These are phyloP conservation scores for Phoebastria nigripes DNA, from an alignment of 2,797 vertebrate species.

Conservation along the genomic window DNA sequence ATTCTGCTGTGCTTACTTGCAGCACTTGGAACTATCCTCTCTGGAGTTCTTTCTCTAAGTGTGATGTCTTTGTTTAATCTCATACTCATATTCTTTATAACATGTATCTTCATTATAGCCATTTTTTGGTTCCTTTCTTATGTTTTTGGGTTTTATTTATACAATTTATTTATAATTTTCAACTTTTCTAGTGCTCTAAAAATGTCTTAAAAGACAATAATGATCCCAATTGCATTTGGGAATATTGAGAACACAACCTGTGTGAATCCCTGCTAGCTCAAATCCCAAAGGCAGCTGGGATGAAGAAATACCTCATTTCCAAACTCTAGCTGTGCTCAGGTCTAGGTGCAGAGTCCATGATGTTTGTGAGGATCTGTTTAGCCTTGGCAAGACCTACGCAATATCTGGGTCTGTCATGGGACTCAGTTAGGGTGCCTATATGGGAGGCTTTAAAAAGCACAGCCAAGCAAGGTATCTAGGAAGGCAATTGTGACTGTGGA, in stretches of 20 bases:
- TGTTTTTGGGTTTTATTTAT: background rate
- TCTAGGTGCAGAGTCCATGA: background rate
- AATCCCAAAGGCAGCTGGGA: background rate
- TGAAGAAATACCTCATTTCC: background rate
- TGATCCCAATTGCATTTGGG: background rate
- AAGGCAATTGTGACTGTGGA: background rate
- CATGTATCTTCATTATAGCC: background rate
- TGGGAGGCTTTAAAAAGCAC: background rate
- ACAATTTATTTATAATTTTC: background rate
- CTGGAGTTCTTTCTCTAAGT: background rate
- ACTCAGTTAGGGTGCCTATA: background rate
- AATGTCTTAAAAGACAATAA: background rate
- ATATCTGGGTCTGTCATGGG: background rate
- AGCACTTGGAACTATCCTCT: background rate
- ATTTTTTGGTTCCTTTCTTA: background rate
- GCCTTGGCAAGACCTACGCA: background rate
- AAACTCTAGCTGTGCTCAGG: background rate
- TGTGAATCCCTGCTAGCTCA: background rate
- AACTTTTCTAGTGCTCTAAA: background rate
- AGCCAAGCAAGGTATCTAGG: background rate
- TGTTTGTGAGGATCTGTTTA: background rate
- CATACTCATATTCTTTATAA: background rate
- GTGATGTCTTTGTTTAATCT: background rate
- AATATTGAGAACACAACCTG: background rate
- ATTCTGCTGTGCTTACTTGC: background rate